Evolutionary conservation across 2,113 vertebrate species (phyloP).

Genomic region (Haplochromis burtoni): DNA sequence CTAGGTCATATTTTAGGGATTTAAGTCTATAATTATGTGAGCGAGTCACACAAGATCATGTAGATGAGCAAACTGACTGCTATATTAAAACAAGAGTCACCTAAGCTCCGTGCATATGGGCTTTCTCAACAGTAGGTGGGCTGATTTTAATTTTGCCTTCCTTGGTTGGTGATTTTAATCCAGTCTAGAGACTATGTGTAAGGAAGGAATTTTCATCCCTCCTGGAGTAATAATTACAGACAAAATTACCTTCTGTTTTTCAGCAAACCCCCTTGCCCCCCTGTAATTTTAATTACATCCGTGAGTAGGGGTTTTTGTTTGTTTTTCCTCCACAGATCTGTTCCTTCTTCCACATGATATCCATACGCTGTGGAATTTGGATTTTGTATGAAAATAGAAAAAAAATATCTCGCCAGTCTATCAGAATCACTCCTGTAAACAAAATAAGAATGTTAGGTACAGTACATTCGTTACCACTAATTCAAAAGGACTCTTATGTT

Average conservation of each 20-base stretch:
- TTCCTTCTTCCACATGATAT: neutral
- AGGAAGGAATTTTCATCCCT: neutral
- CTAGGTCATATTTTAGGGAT: conserved; percentile 24
- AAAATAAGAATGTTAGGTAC: neutral
- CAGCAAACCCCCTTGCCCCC: neutral
- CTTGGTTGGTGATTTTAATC: neutral
- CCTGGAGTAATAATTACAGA: neutral
- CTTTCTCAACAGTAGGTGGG: neutral
- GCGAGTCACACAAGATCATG: conserved; percentile 11
- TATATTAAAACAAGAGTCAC: neutral
- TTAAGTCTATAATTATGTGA: conserved; percentile 28
- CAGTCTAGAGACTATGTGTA: neutral
- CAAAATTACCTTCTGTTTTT: neutral
- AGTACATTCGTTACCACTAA: neutral
- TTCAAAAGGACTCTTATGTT: neutral
- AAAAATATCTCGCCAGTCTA: neutral
- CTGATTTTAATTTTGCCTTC: neutral
- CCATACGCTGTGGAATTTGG: neutral
- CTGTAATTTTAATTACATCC: neutral
- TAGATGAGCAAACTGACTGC: neutral
- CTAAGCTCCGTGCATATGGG: neutral
- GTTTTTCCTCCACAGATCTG: neutral
- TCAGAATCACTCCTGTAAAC: neutral
- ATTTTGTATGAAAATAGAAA: neutral
- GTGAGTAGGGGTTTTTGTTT: neutral